phyloP scores from a whole-genome alignment of 2,113 vertebrate genomes.

The Saccopteryx leptura region DNA sequence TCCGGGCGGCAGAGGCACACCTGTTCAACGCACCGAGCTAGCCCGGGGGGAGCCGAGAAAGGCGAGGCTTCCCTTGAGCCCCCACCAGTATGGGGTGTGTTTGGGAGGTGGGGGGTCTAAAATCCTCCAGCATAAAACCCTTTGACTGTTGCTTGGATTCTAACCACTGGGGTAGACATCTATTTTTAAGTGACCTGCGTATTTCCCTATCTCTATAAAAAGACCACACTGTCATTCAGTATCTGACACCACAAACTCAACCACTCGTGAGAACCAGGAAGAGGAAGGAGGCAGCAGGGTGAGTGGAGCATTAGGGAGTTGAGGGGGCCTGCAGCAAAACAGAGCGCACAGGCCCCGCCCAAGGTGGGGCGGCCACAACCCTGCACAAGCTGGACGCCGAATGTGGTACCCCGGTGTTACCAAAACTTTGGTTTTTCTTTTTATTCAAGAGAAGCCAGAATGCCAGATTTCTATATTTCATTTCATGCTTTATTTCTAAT shows the following conservation, averaged over 20 bases:
- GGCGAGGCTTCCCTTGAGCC: fast-evolving
- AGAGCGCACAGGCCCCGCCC: fast-evolving
- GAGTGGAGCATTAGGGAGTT: fast-evolving
- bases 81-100: fast-evolving
- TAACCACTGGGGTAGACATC: not conserved
- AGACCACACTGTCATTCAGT: fast-evolving
- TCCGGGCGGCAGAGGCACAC: not conserved
- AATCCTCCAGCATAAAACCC: not conserved
- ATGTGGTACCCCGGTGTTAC: fast-evolving
- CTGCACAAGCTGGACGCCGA: fast-evolving
- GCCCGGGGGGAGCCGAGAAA: not conserved
- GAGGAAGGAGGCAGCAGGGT: fast-evolving
- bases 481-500: not conserved
- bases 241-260: not conserved
- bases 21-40: fast-evolving
- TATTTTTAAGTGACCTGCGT: not conserved
- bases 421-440: not conserved
- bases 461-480: not conserved
- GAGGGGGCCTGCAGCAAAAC: not conserved
- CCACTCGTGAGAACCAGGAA: not conserved
- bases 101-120: not conserved
- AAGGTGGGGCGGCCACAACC: fast-evolving
- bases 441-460: not conserved
- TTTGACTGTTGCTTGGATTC: not conserved
- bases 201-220: not conserved